These are phyloP conservation scores for Protonemura montana DNA, from an alignment of 2,888 invertebrate genomes.

Conservation along the genomic window DNA sequence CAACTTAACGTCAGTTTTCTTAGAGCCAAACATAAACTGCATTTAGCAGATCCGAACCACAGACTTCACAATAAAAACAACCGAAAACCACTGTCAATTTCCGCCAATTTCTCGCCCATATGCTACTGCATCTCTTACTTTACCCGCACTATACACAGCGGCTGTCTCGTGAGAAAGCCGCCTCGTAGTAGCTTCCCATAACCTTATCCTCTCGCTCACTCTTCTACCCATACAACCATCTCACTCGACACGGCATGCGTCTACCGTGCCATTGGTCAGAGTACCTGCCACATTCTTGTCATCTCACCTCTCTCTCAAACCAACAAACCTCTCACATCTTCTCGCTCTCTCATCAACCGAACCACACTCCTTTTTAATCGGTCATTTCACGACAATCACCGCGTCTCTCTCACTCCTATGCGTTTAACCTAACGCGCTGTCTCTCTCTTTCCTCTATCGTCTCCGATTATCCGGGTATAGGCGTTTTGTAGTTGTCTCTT, in stretches of 20 bases:
- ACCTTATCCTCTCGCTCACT: constrained; percentile 8
- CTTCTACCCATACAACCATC: background rate
- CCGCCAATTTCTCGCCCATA: background rate
- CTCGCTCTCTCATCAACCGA: background rate
- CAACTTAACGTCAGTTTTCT: too few species aligned
- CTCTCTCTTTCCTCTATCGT: background rate
- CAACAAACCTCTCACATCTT: background rate
- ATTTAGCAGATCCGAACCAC: background rate
- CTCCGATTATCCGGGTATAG: background rate
- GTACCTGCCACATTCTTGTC: background rate
- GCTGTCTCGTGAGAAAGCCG: constrained; percentile 23
- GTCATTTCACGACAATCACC: background rate
- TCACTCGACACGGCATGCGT: constrained; percentile 8
- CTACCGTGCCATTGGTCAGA: background rate
- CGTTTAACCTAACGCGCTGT: background rate
- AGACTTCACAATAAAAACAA: background rate
- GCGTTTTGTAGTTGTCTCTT: too few species aligned
- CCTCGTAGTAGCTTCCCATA: constrained; percentile 36
- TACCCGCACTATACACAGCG: background rate
- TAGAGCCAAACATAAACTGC: too few species aligned
- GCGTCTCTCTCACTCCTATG: background rate
- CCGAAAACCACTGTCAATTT: background rate
- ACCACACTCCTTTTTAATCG: background rate
- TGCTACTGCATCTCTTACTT: background rate
- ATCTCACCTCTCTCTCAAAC: background rate